Conservation (phyloP, 2,113 vertebrate species). For the Erpornis zantholeuca region DNA sequence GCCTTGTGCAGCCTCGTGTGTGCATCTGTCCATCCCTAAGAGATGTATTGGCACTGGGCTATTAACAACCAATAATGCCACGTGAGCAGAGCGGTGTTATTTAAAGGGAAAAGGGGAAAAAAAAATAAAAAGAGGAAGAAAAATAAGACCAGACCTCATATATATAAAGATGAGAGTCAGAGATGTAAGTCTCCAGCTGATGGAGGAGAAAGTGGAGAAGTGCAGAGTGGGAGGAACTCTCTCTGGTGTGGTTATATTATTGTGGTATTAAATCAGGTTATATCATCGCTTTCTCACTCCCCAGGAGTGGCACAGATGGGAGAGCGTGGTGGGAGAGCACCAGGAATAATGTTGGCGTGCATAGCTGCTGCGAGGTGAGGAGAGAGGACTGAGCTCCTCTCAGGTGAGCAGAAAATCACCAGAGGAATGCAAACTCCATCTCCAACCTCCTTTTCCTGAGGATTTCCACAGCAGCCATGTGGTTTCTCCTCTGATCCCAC, state of each 20-base stretch:
- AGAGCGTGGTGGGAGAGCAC: background rate
- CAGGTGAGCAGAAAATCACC: background rate
- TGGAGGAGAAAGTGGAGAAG: background rate
- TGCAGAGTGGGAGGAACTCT: conserved; percentile 36
- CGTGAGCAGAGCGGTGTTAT: background rate
- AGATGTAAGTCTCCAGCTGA: background rate
- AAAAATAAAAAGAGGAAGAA: too few relatives aligned
- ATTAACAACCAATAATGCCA: background rate
- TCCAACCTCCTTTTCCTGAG: background rate
- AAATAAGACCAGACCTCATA: background rate
- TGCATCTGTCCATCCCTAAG: background rate
- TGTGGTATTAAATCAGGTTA: background rate
- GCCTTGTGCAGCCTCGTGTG: background rate
- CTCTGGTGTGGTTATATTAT: background rate
- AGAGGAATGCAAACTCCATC: rapidly evolving
- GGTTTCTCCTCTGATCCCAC: background rate
- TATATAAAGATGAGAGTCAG: background rate
- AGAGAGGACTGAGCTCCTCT: background rate
- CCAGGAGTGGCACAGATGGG: conserved; percentile 41
- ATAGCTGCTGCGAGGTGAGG: background rate
- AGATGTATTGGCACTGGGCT: background rate
- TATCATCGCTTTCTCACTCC: conserved; percentile 41
- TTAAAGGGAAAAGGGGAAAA: background rate
- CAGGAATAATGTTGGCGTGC: background rate
- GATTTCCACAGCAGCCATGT: rapidly evolving